phyloP scores from a whole-genome alignment of 2,797 vertebrate genomes.

The Euphonia xanthogaster region DNA sequence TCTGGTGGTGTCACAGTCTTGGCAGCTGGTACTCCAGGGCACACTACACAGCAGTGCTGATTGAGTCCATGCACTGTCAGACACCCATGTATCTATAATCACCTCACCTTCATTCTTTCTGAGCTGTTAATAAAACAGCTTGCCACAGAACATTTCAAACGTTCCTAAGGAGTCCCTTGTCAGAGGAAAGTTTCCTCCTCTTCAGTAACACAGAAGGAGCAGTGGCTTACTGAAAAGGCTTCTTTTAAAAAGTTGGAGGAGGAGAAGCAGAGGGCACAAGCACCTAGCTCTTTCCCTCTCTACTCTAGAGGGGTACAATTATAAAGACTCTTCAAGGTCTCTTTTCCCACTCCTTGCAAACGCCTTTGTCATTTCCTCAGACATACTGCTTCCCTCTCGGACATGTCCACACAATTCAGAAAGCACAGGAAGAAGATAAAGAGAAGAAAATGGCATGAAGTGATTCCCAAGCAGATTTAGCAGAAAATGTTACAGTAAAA shows the following conservation, averaged over 20 bases:
- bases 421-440: not conserved
- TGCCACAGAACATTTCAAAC: not conserved
- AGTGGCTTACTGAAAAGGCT: not conserved
- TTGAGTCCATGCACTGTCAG: not conserved
- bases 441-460: not conserved
- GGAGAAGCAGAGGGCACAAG: not conserved
- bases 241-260: not conserved
- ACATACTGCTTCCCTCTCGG: not conserved
- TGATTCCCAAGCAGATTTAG: not conserved
- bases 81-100: not conserved
- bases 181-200: not conserved
- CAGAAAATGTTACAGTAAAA: not conserved
- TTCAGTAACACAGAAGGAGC: not conserved
- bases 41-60: rapidly evolving
- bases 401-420: not conserved
- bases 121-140: not conserved
- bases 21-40: not conserved
- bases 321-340: not conserved
- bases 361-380: not conserved
- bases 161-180: not conserved
- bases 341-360: not conserved
- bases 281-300: not conserved
- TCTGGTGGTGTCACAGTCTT: not conserved
- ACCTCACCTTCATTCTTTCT: not conserved
- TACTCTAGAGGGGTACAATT: not conserved